A percentile compares a stretch with the other conserved stretches of the same genome.
Evolutionary conservation across 2,797 vertebrate species (phyloP).

Genomic region (Orestias chungarensis): DNA sequence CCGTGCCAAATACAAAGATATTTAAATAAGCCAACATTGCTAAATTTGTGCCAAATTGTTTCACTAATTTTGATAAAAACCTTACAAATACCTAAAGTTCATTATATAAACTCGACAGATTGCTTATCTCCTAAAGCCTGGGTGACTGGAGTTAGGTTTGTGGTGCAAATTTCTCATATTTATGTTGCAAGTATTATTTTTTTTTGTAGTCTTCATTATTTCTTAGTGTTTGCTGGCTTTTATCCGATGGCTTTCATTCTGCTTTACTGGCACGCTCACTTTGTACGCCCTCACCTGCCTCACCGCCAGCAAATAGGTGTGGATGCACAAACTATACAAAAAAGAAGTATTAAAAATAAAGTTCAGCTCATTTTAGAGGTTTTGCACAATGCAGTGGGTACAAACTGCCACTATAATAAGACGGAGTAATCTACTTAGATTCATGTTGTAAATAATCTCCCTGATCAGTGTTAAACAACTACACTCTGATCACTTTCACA

Average conservation of each 20-base stretch:
- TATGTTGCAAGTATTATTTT: not conserved
- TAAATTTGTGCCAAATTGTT: conserved; percentile 7
- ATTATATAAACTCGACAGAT: not conserved
- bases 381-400: not conserved
- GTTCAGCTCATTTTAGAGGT: not conserved
- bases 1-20: not conserved
- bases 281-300: not conserved
- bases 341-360: not conserved
- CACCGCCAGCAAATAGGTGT: not conserved
- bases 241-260: not conserved
- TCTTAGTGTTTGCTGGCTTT: too few relatives aligned
- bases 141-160: not conserved
- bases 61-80: not conserved
- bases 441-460: conserved; percentile 2
- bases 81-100: not conserved
- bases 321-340: not conserved
- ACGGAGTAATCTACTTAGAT: not conserved
- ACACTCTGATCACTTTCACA: not conserved
- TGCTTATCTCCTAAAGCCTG: not conserved
- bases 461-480: conserved; percentile 4
- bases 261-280: not conserved
- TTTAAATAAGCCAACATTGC: conserved; percentile 7
- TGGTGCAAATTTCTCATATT: not conserved
- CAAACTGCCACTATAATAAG: too few relatives aligned
- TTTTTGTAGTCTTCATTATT: too few relatives aligned